A percentile compares a stretch with the other conserved stretches of the same genome.
Evolutionary conservation across 2,797 vertebrate genomes (phyloP).

Genomic region (Anisognathus igniventris): DNA sequence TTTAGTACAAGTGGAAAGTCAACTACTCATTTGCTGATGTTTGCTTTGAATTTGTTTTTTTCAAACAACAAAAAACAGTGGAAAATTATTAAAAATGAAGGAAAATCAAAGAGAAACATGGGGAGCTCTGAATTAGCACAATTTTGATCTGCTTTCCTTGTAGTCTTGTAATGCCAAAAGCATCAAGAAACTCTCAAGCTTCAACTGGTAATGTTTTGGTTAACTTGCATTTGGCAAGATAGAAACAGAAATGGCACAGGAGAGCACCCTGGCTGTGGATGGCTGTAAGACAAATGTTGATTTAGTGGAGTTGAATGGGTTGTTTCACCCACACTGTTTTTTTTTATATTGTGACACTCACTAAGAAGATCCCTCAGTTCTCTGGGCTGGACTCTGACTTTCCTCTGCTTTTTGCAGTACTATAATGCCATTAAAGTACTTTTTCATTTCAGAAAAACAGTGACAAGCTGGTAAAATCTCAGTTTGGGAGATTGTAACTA

Average conservation of each 20-base stretch:
- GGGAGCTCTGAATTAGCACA: not conserved
- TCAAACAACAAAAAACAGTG: not conserved
- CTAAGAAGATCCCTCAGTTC: not conserved
- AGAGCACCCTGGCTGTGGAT: not conserved
- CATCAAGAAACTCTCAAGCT: not conserved
- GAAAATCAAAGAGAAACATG: not conserved
- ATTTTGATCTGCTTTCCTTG: not conserved
- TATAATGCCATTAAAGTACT: not conserved
- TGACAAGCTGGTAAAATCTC: not conserved
- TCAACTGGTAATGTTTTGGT: not conserved
- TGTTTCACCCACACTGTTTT: not conserved
- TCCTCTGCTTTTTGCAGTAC: not conserved
- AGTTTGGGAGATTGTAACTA: not conserved
- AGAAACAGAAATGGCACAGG: not conserved
- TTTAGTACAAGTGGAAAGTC: not conserved
- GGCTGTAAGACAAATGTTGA: not conserved
- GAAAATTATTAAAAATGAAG: not conserved
- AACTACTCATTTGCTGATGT: not conserved
- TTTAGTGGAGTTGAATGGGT: not conserved
- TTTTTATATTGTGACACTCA: fast-evolving
- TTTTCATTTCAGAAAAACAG: not conserved
- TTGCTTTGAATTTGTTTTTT: not conserved
- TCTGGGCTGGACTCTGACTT: not conserved
- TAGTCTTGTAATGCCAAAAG: not conserved
- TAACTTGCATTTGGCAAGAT: not conserved